Conservation (phyloP, 2,888 invertebrate genomes). For the Ferrisia virgata region DNA sequence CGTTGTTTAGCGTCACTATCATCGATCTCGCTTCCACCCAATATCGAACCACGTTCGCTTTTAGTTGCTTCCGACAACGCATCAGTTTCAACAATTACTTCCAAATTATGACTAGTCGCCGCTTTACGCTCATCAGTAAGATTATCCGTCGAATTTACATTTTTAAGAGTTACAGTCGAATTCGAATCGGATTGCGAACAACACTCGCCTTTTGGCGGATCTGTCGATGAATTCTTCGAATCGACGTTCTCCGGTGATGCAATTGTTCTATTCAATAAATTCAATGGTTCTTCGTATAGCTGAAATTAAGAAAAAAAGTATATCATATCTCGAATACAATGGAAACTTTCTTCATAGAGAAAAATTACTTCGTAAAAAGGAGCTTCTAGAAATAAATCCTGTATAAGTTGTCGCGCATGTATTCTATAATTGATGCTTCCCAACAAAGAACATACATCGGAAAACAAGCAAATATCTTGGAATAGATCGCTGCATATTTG, state of each 20-base stretch:
- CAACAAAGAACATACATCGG: conserved; percentile 79
- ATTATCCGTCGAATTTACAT: background rate
- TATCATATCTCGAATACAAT: background rate
- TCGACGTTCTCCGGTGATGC: background rate
- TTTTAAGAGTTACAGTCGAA: background rate
- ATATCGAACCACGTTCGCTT: background rate
- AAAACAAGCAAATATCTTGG: conserved; percentile 85
- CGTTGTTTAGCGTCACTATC: background rate
- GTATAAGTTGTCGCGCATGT: conserved; percentile 79
- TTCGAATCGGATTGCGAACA: background rate
- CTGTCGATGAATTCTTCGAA: background rate
- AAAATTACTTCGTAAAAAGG: conserved; percentile 62
- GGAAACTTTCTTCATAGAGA: background rate
- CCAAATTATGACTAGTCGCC: background rate
- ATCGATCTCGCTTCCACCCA: background rate
- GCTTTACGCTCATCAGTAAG: background rate
- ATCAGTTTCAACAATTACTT: conserved; percentile 35
- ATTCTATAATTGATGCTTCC: conserved; percentile 77
- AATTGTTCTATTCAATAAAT: conserved; percentile 50
- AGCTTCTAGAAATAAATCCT: conserved; percentile 88
- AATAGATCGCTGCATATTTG: conserved; percentile 59
- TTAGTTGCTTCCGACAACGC: background rate
- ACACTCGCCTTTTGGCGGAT: background rate
- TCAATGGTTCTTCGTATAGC: conserved; percentile 54
- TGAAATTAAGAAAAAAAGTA: conserved; percentile 48